Conservation (phyloP, 2,113 vertebrate species). For the Ceyx cyanopectus region DNA sequence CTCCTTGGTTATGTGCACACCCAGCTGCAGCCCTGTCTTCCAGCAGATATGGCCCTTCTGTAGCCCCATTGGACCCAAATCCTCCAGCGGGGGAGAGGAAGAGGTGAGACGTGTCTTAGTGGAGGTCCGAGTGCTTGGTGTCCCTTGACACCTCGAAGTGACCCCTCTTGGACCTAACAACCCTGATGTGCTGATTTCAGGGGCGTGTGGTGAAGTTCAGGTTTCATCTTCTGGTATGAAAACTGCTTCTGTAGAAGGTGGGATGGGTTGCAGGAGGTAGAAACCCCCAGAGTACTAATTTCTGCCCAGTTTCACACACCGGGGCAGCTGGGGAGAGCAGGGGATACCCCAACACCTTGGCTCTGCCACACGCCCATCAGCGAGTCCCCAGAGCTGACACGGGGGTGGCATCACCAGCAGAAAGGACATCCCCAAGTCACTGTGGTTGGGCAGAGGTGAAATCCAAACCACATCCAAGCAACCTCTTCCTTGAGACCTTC, state of each 20-base stretch:
- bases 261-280: neutral
- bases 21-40: accelerated
- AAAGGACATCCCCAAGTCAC: accelerated
- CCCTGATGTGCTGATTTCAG: neutral
- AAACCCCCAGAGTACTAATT: neutral
- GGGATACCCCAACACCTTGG: too few species aligned
- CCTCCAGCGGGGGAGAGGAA: too few species aligned
- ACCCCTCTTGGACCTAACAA: neutral
- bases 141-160: neutral
- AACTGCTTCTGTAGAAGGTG: neutral
- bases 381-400: accelerated
- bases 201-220: neutral
- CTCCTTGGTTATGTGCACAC: accelerated
- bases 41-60: neutral
- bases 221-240: accelerated
- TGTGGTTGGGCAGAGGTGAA: neutral
- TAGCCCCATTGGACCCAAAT: accelerated
- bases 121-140: neutral
- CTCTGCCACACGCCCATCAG: accelerated
- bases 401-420: neutral
- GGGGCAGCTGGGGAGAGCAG: neutral
- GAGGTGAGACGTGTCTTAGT: accelerated
- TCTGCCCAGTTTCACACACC: accelerated
- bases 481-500: neutral
- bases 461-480: neutral